phyloP scores from a whole-genome alignment of 2,888 invertebrate genomes.

The Zaprionus lineosus region DNA sequence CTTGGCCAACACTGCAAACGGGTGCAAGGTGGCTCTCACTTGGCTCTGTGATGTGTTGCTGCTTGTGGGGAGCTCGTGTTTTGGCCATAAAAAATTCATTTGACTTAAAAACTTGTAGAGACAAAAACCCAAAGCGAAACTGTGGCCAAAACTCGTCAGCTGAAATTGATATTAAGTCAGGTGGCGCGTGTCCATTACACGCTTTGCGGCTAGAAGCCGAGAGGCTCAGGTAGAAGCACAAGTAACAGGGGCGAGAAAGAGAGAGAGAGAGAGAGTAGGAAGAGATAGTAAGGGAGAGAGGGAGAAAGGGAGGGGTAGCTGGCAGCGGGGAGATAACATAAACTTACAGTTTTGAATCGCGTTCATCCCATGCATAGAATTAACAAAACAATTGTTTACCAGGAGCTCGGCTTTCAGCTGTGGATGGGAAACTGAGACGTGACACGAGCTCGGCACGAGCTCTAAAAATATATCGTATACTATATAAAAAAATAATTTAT shows the following conservation, averaged over 20 bases:
- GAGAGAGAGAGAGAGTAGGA: neutral
- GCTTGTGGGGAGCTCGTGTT: conserved; percentile 10
- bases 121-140: conserved; percentile 28
- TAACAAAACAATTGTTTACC: conserved; percentile 51
- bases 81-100: conserved; percentile 73
- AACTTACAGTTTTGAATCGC: conserved; percentile 69
- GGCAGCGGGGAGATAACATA: neutral
- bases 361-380: conserved; percentile 64
- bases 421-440: neutral
- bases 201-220: conserved; percentile 63
- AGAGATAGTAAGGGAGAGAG: neutral
- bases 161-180: conserved; percentile 77
- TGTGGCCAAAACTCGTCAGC: conserved; percentile 18
- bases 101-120: conserved; percentile 71
- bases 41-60: no score
- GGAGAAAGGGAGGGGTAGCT: neutral
- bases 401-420: conserved; percentile 7
- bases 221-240: conserved; percentile 46
- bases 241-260: neutral
- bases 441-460: no score
- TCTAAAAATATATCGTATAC: no score
- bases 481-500: no score
- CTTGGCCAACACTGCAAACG: conserved; percentile 33
- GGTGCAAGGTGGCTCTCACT: no score
- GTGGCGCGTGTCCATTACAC: conserved; percentile 77